These are phyloP conservation scores for Sebastes diploproa DNA, from an alignment of 2,797 vertebrate genomes.

Conservation along the genomic window DNA sequence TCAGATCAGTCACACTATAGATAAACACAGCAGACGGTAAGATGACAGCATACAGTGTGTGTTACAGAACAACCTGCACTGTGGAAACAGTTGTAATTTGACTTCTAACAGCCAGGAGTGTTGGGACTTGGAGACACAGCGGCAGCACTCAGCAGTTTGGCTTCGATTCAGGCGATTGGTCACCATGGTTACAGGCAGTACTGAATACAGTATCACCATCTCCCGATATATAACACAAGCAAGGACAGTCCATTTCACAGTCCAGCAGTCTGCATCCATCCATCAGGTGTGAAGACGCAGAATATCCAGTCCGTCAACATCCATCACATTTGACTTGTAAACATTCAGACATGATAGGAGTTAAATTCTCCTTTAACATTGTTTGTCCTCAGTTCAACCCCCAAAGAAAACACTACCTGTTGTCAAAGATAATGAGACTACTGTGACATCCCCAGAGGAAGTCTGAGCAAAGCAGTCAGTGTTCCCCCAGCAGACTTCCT, in stretches of 20 bases:
- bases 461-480: background rate
- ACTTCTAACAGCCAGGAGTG: conserved; percentile 33
- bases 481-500: conserved; percentile 44
- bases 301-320: background rate
- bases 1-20: background rate
- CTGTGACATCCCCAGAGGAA: conserved; percentile 25
- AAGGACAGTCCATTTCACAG: conserved; percentile 32
- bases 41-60: background rate
- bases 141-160: conserved; percentile 40
- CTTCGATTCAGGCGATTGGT: conserved; percentile 60
- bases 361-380: background rate
- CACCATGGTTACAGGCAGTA: conserved; percentile 61
- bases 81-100: conserved; percentile 53
- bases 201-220: conserved; percentile 36
- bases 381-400: conserved; percentile 59
- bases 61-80: background rate
- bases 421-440: conserved; percentile 57
- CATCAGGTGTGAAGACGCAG: conserved; percentile 4
- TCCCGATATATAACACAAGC: conserved; percentile 41
- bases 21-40: conserved; percentile 12
- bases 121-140: conserved; percentile 24
- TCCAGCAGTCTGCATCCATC: conserved; percentile 24
- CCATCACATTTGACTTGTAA: background rate
- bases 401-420: conserved; percentile 30
- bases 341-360: background rate